phyloP scores from a whole-genome alignment of 2,797 vertebrate genomes.

The Anabas testudineus region DNA sequence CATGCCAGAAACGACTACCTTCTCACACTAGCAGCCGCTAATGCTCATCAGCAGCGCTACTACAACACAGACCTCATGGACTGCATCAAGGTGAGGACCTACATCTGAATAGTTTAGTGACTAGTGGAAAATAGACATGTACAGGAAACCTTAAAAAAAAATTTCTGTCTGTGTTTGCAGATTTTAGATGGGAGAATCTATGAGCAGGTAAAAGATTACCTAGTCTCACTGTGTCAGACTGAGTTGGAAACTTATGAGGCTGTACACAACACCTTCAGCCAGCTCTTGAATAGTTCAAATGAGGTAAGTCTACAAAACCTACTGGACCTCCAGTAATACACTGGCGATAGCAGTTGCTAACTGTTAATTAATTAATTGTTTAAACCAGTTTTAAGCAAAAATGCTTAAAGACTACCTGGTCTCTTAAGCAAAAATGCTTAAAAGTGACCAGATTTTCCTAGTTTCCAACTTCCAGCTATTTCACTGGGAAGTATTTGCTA shows the following conservation, averaged over 20 bases:
- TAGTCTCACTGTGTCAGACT: constrained; percentile 93
- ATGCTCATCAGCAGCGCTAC: constrained; percentile 95
- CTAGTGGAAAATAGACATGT: accelerated
- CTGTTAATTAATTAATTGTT: not conserved
- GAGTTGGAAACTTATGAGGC: constrained; percentile 92
- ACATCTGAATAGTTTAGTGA: accelerated
- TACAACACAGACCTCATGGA: constrained; percentile 93
- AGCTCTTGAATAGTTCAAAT: constrained; percentile 90
- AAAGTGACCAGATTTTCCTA: too few species aligned
- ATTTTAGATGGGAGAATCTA: constrained; percentile 92
- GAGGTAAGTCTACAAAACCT: constrained; percentile 83
- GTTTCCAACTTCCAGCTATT: not conserved
- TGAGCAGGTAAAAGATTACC: constrained; percentile 94
- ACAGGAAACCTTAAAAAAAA: not conserved
- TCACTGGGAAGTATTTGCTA: not conserved
- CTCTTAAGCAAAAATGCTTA: not conserved
- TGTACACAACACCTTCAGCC: constrained; percentile 92
- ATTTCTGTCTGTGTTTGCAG: constrained; percentile 69
- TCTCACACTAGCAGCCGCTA: constrained; percentile 93
- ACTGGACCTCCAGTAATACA: not conserved
- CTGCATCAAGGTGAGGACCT: constrained; percentile 90
- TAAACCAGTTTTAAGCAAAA: not conserved
- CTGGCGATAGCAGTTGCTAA: too few species aligned
- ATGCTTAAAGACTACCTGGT: too few species aligned
- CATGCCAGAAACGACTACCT: constrained; percentile 96